phyloP scores from a whole-genome alignment of 2,797 vertebrate genomes.

The Helarctos malayanus region DNA sequence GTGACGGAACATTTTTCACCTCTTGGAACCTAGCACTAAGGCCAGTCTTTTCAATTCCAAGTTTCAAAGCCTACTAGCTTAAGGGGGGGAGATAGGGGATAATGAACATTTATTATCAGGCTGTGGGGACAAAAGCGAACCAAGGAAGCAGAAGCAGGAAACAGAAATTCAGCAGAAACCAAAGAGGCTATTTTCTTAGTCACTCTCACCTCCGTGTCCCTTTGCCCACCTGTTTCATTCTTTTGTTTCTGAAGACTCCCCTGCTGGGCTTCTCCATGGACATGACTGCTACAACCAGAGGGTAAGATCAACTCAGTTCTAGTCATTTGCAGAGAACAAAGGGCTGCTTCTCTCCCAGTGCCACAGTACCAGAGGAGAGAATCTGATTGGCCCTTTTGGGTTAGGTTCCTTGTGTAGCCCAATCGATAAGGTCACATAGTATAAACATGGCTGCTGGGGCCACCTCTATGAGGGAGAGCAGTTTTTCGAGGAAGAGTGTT shows the following conservation, averaged over 20 bases:
- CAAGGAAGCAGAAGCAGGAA: neutral
- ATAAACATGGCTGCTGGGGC: neutral
- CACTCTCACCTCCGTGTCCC: neutral
- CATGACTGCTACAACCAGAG: neutral
- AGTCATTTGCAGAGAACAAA: constrained; percentile 5
- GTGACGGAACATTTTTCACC: constrained; percentile 29
- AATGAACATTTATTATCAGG: neutral
- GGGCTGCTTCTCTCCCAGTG: neutral
- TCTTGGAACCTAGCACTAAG: neutral
- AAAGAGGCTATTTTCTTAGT: neutral
- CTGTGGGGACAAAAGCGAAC: neutral
- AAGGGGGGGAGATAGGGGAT: neutral
- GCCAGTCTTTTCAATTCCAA: neutral
- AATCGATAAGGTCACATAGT: neutral
- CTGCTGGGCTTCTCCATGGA: neutral
- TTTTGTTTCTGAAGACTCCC: neutral
- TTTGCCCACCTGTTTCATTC: neutral
- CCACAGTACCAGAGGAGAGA: neutral
- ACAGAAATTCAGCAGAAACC: neutral
- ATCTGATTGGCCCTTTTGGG: neutral
- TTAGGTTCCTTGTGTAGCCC: neutral
- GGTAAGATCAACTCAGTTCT: neutral
- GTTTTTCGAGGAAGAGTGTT: neutral
- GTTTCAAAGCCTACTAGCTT: neutral
- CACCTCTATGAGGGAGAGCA: neutral